Evolutionary conservation across 1,140 invertebrate genomes (phyloP).

Genomic region (Bombus waltoni): DNA sequence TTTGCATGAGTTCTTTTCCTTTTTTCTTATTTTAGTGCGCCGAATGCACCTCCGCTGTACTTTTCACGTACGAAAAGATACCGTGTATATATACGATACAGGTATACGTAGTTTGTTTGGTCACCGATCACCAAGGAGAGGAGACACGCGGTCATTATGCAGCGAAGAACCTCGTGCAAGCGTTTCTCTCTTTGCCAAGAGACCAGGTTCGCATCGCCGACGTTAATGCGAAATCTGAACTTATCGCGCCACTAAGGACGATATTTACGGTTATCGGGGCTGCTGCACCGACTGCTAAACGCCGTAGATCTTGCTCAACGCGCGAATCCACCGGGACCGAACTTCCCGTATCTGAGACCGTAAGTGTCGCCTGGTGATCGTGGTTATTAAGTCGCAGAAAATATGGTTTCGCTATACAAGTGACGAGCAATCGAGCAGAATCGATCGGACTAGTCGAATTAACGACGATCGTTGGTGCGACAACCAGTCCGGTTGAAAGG

Average conservation of each 20-base stretch:
- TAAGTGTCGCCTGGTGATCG: slow-evolving; percentile 13
- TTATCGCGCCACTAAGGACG: slow-evolving; percentile 49
- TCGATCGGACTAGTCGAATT: slow-evolving; percentile 12
- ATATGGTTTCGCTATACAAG: slow-evolving; percentile 8
- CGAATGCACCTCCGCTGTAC: background rate
- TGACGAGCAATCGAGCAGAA: background rate
- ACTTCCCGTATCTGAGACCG: slow-evolving; percentile 10
- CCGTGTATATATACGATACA: background rate
- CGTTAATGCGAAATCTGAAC: slow-evolving; percentile 48
- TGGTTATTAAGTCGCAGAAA: slow-evolving; percentile 33
- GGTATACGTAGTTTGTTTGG: background rate
- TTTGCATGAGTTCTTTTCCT: too few relatives aligned
- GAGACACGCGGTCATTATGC: slow-evolving; percentile 33
- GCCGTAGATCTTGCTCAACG: slow-evolving; percentile 29
- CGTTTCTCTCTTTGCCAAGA: slow-evolving; percentile 1
- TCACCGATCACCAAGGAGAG: background rate
- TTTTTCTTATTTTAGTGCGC: too few relatives aligned
- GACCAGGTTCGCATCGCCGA: slow-evolving; percentile 12
- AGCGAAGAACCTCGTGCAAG: background rate
- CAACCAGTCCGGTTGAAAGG: background rate
- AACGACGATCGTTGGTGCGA: background rate
- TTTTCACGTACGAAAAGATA: background rate
- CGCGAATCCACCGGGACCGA: background rate
- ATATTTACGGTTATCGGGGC: slow-evolving; percentile 52
- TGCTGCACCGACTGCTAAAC: slow-evolving; percentile 36